Conservation (phyloP, 2,888 invertebrate species). For the Gasteruption jaculator region DNA sequence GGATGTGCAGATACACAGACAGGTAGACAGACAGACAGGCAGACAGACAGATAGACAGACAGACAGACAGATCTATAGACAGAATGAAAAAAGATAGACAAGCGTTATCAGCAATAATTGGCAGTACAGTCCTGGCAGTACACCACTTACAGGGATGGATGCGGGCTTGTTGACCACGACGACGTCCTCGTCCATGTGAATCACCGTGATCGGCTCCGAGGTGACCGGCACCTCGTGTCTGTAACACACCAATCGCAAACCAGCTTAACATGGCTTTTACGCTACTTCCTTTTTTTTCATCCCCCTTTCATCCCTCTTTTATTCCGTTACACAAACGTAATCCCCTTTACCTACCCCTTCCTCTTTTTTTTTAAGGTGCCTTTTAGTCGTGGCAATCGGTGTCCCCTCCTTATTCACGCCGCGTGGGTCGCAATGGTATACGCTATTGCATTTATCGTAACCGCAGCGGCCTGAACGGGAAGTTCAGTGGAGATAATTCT, state of each 20-base stretch:
- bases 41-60: constrained; percentile 2
- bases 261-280: constrained; percentile 53
- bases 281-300: no score
- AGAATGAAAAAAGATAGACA: constrained; percentile 8
- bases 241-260: constrained; percentile 58
- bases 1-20: no score
- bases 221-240: constrained; percentile 99
- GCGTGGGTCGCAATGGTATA: no score
- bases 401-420: no score
- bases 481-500: no score
- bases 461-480: no score
- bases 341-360: no score
- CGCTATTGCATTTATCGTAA: no score
- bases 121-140: constrained; percentile 57
- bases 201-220: constrained; percentile 93
- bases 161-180: constrained; percentile 99
- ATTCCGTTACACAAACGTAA: no score
- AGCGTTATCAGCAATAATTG: constrained; percentile 32
- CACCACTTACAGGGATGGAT: constrained; percentile 98
- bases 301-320: no score
- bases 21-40: constrained; percentile 10
- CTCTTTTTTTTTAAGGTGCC: no score
- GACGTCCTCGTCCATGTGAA: constrained; percentile 97
- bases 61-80: constrained; percentile 5
- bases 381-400: no score